Percentiles rank a stretch among this genome's conserved stretches.
Conservation (phyloP, 2,797 vertebrate genomes). For the Lutjanus campechanus region DNA sequence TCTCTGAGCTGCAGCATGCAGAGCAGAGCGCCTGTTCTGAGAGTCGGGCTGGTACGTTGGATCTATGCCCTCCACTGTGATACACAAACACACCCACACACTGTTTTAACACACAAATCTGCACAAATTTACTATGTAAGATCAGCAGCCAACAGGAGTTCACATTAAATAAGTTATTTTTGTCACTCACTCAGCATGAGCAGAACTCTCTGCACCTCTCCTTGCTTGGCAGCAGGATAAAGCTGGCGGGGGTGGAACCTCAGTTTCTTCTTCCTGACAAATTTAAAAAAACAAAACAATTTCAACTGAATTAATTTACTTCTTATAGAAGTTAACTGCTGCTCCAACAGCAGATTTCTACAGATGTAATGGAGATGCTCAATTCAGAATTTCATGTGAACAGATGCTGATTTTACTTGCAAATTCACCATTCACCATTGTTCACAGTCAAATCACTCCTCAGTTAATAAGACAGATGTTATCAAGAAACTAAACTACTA, state of each 20-base stretch:
- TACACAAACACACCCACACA: constrained; percentile 14
- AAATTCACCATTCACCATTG: background rate
- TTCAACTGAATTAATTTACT: background rate
- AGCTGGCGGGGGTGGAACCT: constrained; percentile 94
- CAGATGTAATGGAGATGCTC: background rate
- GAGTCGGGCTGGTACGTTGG: constrained; percentile 92
- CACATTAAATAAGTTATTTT: background rate
- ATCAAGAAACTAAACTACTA: background rate
- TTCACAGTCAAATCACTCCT: too few species aligned
- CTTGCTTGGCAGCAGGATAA: constrained; percentile 93
- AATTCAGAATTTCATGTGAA: background rate
- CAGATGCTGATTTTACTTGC: background rate
- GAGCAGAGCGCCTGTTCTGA: constrained; percentile 91
- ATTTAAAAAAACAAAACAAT: constrained; percentile 25
- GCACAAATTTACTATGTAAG: background rate
- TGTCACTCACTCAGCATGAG: constrained; percentile 92
- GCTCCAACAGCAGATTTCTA: background rate
- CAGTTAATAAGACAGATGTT: too few species aligned
- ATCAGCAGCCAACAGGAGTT: background rate
- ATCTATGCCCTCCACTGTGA: constrained; percentile 93
- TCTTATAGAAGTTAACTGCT: too few species aligned
- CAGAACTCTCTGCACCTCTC: constrained; percentile 93
- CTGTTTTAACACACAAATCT: background rate
- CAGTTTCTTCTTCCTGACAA: constrained; percentile 90
- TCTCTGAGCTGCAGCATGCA: constrained; percentile 93